Conservation (phyloP, 2,113 vertebrate species). For the Hippopotamus amphibius region DNA sequence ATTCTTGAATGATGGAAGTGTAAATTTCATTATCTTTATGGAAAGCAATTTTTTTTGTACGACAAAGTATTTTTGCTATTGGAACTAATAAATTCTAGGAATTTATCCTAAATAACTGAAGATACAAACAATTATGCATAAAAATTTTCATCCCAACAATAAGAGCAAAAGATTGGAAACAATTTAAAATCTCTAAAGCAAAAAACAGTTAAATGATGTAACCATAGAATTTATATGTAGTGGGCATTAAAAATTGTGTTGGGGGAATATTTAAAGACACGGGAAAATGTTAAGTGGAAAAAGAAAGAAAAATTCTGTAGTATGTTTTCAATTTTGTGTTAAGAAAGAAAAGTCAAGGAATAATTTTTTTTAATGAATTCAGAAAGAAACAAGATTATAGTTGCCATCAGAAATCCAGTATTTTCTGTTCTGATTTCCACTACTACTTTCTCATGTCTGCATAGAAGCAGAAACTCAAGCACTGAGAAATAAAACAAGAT, state of each 20-base stretch:
- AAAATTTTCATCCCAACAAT: neutral
- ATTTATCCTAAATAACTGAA: conserved; percentile 26
- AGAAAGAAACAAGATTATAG: conserved; percentile 46
- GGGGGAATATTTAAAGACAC: neutral
- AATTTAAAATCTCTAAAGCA: neutral
- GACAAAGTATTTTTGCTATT: conserved; percentile 30
- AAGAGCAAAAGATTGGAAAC: neutral
- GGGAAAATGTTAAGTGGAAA: conserved; percentile 30
- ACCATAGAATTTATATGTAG: neutral
- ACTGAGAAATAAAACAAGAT: conserved; percentile 34
- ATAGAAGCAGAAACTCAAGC: neutral
- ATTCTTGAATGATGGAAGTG: neutral
- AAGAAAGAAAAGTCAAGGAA: neutral
- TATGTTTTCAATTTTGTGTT: conserved; percentile 63
- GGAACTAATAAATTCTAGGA: conserved; percentile 10
- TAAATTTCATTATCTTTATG: neutral
- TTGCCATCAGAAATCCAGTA: conserved; percentile 16
- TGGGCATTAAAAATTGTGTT: neutral
- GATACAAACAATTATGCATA: neutral
- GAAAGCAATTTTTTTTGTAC: neutral
- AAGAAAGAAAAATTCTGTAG: neutral
- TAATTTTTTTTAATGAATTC: conserved; percentile 1
- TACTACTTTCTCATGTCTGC: neutral
- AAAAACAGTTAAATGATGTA: neutral
- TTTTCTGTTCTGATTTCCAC: neutral